Percentiles rank a stretch among this genome's conserved stretches.
Conservation (phyloP, 2,888 invertebrate genomes). For the Elegia similella region DNA sequence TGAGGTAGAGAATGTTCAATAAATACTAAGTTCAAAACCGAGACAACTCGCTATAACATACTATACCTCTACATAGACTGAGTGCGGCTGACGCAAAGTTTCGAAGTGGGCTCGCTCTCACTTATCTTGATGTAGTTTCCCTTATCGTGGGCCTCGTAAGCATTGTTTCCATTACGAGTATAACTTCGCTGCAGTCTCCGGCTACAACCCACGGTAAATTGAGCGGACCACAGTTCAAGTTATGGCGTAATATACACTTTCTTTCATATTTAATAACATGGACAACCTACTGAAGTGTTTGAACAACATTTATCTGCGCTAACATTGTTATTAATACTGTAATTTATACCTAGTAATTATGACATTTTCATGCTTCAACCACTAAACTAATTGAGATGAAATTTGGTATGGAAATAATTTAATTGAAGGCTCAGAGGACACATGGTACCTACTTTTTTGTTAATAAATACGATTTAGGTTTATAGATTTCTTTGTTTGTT, state of each 20-base stretch:
- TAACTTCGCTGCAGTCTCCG: conserved; percentile 20
- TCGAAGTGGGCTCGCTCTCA: conserved; percentile 46
- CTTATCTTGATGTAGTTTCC: conserved; percentile 58
- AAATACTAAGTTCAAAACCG: background rate
- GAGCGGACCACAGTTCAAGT: conserved; percentile 1
- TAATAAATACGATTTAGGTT: no score
- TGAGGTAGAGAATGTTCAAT: conserved; percentile 9
- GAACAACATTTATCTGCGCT: no score
- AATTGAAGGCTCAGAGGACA: no score
- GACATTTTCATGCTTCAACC: no score
- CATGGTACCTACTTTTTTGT: no score
- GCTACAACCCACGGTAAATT: conserved; percentile 6
- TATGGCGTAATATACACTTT: background rate
- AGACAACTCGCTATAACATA: background rate
- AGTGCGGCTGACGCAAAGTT: conserved; percentile 41
- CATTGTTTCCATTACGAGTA: conserved; percentile 45
- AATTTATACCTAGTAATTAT: no score
- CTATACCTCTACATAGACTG: background rate
- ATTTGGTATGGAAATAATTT: no score
- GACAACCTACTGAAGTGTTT: no score
- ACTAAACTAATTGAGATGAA: no score
- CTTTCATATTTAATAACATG: no score
- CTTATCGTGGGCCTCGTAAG: conserved; percentile 46
- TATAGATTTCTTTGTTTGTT: no score
- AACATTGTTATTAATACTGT: no score